Conservation (phyloP, 1,140 invertebrate genomes). For the Drosophila mayri region DNA sequence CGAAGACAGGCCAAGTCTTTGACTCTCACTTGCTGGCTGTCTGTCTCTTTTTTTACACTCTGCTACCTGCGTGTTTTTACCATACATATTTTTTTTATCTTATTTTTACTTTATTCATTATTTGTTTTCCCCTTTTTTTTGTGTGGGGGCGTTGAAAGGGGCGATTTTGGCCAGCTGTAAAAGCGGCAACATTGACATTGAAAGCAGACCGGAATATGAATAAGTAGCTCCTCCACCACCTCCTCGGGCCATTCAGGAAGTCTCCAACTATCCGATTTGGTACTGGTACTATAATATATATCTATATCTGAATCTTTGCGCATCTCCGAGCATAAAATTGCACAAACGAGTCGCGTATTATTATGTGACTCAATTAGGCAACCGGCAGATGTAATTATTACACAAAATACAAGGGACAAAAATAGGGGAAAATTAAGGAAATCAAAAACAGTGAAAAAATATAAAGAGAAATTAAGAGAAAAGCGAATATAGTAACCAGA, state of each 20-base stretch:
- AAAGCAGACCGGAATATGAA: slow-evolving; percentile 50
- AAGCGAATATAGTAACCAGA: no score
- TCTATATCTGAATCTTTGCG: slow-evolving; percentile 10
- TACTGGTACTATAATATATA: background rate
- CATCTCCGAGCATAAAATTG: slow-evolving; percentile 63
- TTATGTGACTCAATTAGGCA: slow-evolving; percentile 70
- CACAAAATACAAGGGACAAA: slow-evolving; percentile 1
- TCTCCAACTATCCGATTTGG: slow-evolving; percentile 11
- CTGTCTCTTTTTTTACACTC: background rate
- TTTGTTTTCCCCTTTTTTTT: slow-evolving; percentile 17
- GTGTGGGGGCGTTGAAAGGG: slow-evolving; percentile 54
- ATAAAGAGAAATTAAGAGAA: background rate
- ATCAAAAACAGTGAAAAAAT: background rate
- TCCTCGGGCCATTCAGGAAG: slow-evolving; percentile 37
- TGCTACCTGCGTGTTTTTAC: slow-evolving; percentile 1
- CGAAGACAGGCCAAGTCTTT: slow-evolving; percentile 23
- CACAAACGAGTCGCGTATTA: slow-evolving; percentile 33
- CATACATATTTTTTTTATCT: background rate
- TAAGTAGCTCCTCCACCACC: background rate
- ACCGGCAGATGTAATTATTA: slow-evolving; percentile 31
- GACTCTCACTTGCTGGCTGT: slow-evolving; percentile 8
- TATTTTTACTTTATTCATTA: slow-evolving; percentile 7
- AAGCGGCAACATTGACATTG: slow-evolving; percentile 69
- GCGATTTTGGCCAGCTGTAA: background rate
- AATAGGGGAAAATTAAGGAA: background rate